Evolutionary conservation across 2,113 vertebrate genomes (phyloP), one percentile per base, ranked within the genome.

Genomic region (Macrotis lagotis): DNA sequence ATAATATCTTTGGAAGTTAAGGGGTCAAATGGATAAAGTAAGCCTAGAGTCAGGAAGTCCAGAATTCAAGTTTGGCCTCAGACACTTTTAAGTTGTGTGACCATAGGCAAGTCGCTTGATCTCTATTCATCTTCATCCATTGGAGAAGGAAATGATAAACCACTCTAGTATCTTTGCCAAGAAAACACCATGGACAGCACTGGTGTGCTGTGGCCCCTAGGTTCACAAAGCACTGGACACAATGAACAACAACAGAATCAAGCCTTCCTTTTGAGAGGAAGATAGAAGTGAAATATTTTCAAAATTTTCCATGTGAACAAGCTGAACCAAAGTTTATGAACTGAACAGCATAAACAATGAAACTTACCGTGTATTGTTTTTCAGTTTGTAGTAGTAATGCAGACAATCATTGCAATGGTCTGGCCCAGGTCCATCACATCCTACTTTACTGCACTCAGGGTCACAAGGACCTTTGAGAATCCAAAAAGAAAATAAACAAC

Each of bases 351-450:
- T 24, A 83, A 83, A 24, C n/a, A 83, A 7, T 8, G 19, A 83
- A 83, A 83, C 96, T 96, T 98, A 99, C 99, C 99, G 99, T 95
- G 99, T 99, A 96, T 99, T 99, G 97, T 99, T 99, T 98, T 99
- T 99, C 97, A 99, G 99, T 98, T 99, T 99, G 97, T 99, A 99
- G 98, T 99, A 99, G 97, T 99, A 99, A 96, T 99, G 99, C 48
- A 99, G 98, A 96, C 99, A 99, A 98, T 99, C 99, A 96, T 97
- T 99, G 98, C 99, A 99, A 96, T 99, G 99, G 95, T 99, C 99
- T 31, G 99, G 99, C 96, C 99, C 99, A 0, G 99, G 99, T 0
- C 99, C 99, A 59, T 99, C 99, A 96, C 99, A 99, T 66, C 99
- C 99, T 7, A 99, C 99, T 95, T 99, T 99, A 92, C 99, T 99